These are phyloP conservation scores for Carcinoscorpius rotundicauda DNA, from an alignment of 1,140 invertebrate genomes.

Conservation along the genomic window DNA sequence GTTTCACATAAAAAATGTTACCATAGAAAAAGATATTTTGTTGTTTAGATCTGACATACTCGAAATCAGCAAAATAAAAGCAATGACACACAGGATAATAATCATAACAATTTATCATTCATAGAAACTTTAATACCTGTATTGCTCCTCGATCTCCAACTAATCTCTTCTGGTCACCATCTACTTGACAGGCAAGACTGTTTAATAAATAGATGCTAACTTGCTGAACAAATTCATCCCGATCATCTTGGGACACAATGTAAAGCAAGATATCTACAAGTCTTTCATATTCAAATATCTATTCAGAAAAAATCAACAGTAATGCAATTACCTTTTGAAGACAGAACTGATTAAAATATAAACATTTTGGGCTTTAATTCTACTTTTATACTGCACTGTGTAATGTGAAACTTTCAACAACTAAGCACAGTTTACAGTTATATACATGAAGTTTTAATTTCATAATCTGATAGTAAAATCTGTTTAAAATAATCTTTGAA, in stretches of 20 bases:
- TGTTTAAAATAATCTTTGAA: neutral
- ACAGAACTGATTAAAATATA: neutral
- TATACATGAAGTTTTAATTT: no score
- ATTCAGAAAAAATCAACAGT: constrained; percentile 26
- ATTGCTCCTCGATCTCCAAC: constrained; percentile 72
- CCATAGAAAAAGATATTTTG: constrained; percentile 4
- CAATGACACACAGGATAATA: neutral
- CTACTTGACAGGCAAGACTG: constrained; percentile 89
- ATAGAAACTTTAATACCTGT: constrained; percentile 7
- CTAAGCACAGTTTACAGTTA: no score
- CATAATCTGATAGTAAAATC: no score
- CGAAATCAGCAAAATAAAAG: constrained; percentile 5
- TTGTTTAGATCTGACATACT: constrained; percentile 2
- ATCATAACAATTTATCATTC: neutral
- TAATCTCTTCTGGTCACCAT: constrained; percentile 77
- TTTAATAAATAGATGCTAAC: constrained; percentile 91
- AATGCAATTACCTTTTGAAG: neutral
- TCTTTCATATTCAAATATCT: constrained; percentile 83
- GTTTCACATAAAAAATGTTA: constrained; percentile 1
- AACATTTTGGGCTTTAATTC: no score
- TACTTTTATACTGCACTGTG: no score
- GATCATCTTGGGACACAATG: constrained; percentile 63
- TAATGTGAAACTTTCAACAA: no score
- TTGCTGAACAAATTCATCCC: constrained; percentile 83
- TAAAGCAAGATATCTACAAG: constrained; percentile 71